Base-by-base conservation (phyloP, 2,888 invertebrate species). In the Lasiommata megera region DNA sequence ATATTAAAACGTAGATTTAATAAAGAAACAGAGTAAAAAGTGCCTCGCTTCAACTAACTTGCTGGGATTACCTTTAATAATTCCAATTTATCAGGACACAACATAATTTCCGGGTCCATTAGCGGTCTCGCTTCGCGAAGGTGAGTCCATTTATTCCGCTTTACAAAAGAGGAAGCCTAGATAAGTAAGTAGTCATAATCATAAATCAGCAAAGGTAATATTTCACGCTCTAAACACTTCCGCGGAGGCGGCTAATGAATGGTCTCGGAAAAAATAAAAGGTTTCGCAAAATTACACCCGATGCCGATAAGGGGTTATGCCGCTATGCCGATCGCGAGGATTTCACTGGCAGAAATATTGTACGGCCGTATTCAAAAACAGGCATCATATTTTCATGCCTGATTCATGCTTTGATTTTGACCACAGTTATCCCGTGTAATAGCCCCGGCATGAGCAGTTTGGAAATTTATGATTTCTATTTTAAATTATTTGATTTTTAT, bases 191-290 rank as follows among this genome's bases (percentile, higher is more conserved):
- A 44, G 38, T 47, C 56, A 57, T 54, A 54, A 52, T 57, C 54
- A 59, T 54, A 59, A 62, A 41, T 63, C 52, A 56, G 54, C 43
- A 54, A 59, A 54, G 46, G 43, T 54, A 48, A 53, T 56, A 58
- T 54, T 62, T 59, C 51, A 61, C 51, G 44, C 7, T 61, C 31
- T 43, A 58, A 59, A 59, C 54, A 62, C 58, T 52, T 58, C 57
- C 62, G 62, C 63, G 61, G 68, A 62, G 56, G 61, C 61, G 66
- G 64, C 71, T 72, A 73, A 76, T 72, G 72, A 76, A 76, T 71
- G 65, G 64, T 63, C 61, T 56, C 58, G 61, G 64, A 55, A 58
- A 66, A 53, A 54, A 64, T 66, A 69, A 73, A 73, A 70, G 69
- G 48, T 44, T 40, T 51, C 17, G 17, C 14, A 7, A 41, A 41